Evolutionary conservation across 2,888 invertebrate genomes (phyloP).

Genomic region (Drosophila imparisetae): DNA sequence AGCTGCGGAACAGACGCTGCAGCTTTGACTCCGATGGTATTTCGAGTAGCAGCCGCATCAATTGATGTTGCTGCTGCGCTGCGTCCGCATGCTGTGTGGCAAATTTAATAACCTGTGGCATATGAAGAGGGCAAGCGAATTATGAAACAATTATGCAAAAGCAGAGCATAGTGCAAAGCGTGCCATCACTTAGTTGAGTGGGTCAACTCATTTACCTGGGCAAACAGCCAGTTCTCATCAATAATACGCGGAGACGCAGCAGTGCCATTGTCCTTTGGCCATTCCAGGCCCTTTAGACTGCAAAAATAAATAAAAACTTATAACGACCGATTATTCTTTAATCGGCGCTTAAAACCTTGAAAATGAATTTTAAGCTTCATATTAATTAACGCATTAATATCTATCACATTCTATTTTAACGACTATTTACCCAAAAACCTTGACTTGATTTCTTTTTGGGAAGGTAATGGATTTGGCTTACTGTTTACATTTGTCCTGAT

Average conservation of each 20-base stretch:
- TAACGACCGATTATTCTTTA: conserved; percentile 3
- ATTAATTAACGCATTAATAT: neutral
- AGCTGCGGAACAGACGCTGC: conserved; percentile 84
- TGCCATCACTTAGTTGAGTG: conserved; percentile 45
- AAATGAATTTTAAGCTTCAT: neutral
- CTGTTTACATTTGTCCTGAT: conserved; percentile 10
- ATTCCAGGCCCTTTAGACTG: conserved; percentile 69
- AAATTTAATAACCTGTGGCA: conserved; percentile 82
- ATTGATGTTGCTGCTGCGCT: conserved; percentile 78
- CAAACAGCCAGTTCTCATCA: conserved; percentile 84
- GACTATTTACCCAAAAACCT: neutral
- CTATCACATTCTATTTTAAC: neutral
- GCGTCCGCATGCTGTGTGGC: conserved; percentile 77
- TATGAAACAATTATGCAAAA: conserved; percentile 4
- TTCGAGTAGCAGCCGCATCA: conserved; percentile 82
- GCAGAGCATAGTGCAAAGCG: conserved; percentile 40
- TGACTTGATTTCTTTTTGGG: neutral
- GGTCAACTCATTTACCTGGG: conserved; percentile 79
- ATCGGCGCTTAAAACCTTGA: neutral
- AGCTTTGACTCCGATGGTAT: conserved; percentile 84
- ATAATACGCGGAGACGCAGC: conserved; percentile 78
- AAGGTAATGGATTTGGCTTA: neutral
- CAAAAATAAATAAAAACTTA: conserved; percentile 55
- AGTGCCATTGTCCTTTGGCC: conserved; percentile 55
- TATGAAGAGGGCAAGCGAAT: neutral